Base-by-base conservation (phyloP, 2,113 vertebrate species). In the Leptobrachium ailaonicum region DNA sequence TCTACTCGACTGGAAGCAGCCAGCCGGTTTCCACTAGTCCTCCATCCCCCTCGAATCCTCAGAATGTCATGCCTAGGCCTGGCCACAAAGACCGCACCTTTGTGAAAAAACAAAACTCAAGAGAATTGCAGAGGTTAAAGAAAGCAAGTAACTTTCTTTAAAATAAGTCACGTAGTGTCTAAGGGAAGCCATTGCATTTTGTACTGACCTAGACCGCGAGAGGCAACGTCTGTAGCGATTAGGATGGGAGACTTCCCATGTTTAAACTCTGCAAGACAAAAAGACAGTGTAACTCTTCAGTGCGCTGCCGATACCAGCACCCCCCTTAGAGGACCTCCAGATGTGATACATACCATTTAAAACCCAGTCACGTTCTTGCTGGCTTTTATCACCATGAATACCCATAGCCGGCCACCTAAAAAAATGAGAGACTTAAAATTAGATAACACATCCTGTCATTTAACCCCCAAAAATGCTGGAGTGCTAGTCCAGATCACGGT, bases 71-170 rank as follows among this genome's bases (percentile, higher is more conserved):
- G 97, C 97, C 97, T 98, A 99, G 97, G 94, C 95, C 96, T 96
- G 98, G 97, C 97, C 97, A 97, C 97, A 98, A 97, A 98, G 97
- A 98, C 97, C 97, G 94, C 97, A 98, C 97, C 97, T 98, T 99
- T 95, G 98, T 96, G 95, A 97, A 95, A 32, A 98, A 96, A 97
- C 94, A 95, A 98, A 97, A 87, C 84, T 83, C 96, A 98, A 96
- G 96, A 97, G 95, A 94, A 99, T 98, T 92, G 95, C 95, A 97
- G 91, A 96, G 94, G 97, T 99, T 99, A 99, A 99, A 99, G 97
- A 99, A 99, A 98, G 97, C 95, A 99, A 95, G 93, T 91, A 91
- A 98, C 97, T 98, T 99, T 99, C 96, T 98, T 97, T 98, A 98
- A 96, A 96, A 92, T 32, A 91, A 87, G 88, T 70, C 50, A 72